Percentiles rank a stretch among this genome's conserved stretches.
Evolutionary conservation across 2,797 vertebrate species (phyloP).

Genomic region (Micrastur ruficollis): DNA sequence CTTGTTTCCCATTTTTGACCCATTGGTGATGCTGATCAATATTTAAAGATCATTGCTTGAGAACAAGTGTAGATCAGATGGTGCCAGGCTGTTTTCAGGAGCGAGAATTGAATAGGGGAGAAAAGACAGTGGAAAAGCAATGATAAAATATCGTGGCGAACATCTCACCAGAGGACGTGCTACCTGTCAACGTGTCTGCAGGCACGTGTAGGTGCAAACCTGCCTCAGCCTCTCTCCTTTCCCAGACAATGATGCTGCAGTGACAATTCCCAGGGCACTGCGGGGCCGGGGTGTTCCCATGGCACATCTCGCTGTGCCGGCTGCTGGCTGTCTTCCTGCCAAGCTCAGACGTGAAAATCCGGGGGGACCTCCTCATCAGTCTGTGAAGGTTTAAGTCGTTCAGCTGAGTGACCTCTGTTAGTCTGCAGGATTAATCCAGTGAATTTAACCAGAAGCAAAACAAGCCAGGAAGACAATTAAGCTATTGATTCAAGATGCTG

Average conservation of each 20-base stretch:
- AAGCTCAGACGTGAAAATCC: background rate
- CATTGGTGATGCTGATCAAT: background rate
- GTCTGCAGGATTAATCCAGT: background rate
- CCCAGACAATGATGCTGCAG: background rate
- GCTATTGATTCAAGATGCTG: background rate
- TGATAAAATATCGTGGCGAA: background rate
- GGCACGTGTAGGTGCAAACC: rapidly evolving
- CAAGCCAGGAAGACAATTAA: slow-evolving; percentile 7
- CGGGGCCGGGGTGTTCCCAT: background rate
- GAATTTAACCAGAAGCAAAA: background rate
- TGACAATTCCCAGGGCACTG: background rate
- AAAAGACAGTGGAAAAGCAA: background rate
- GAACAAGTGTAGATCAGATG: background rate
- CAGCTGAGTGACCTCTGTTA: background rate
- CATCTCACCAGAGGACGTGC: background rate
- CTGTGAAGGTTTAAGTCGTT: background rate
- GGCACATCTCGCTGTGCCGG: rapidly evolving
- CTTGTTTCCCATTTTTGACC: background rate
- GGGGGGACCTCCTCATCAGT: background rate
- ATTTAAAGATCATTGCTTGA: background rate
- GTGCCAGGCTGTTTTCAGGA: background rate
- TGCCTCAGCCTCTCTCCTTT: background rate
- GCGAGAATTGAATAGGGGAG: background rate
- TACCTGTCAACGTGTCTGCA: background rate
- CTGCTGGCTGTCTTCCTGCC: background rate